Evolutionary conservation across 2,113 vertebrate species (phyloP).

Genomic region (Macrotis lagotis): DNA sequence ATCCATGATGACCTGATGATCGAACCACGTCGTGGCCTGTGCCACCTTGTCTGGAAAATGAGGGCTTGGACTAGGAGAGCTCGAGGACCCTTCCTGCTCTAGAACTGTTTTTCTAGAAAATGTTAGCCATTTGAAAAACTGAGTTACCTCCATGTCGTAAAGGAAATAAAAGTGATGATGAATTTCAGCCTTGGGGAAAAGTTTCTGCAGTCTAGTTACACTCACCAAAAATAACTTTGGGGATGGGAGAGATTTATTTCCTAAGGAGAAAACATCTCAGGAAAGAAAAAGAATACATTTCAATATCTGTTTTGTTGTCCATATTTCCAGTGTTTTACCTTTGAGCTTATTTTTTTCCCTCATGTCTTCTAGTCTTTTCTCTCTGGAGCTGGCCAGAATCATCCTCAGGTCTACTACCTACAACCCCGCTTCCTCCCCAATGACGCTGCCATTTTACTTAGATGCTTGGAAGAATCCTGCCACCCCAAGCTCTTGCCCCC

Average conservation of each 20-base stretch:
- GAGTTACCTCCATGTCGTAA: neutral
- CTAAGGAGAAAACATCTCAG: neutral
- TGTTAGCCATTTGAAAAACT: conserved; percentile 22
- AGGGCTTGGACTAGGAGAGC: neutral
- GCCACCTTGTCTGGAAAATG: neutral
- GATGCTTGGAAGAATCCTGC: neutral
- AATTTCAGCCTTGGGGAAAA: conserved; percentile 30
- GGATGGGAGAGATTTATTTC: neutral
- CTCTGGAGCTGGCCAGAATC: neutral
- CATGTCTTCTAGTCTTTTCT: neutral
- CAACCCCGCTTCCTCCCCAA: fast-evolving
- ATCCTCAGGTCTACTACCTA: neutral
- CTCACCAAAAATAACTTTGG: neutral
- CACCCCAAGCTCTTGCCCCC: neutral
- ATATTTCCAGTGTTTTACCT: neutral
- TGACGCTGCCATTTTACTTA: neutral
- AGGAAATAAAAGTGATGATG: conserved; percentile 24
- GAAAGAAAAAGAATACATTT: neutral
- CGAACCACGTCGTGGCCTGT: neutral
- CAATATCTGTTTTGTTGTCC: neutral
- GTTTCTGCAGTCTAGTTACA: neutral
- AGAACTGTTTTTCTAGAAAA: neutral
- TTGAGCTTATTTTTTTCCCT: neutral
- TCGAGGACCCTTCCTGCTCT: neutral
- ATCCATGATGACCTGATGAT: conserved; percentile 90